These are phyloP conservation scores for Liparis tanakae DNA, from an alignment of 2,797 vertebrate genomes.

Conservation along the genomic window DNA sequence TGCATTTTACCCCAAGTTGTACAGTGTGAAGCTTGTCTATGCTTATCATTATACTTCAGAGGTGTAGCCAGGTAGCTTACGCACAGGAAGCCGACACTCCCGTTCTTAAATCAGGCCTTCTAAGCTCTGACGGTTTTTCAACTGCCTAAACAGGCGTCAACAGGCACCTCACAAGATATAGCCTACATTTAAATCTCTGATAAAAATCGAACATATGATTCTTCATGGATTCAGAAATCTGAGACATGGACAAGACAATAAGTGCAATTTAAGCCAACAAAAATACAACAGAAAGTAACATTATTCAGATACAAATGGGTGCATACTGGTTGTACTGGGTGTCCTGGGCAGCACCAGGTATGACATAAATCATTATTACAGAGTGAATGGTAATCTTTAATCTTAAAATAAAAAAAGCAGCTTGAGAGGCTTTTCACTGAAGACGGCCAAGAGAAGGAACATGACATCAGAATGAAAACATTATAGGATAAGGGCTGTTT, in stretches of 20 bases:
- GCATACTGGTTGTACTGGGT: neutral
- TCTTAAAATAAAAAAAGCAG: neutral
- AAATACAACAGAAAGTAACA: neutral
- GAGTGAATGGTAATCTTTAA: neutral
- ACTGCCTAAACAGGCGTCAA: neutral
- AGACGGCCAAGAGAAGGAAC: neutral
- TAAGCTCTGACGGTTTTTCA: neutral
- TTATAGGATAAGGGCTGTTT: slow-evolving; percentile 7
- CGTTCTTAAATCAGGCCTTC: no score
- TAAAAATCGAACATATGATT: no score
- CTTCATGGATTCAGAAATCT: neutral
- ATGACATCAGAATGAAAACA: neutral
- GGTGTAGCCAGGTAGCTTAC: no score
- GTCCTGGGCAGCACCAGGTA: neutral
- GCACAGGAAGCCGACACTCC: no score
- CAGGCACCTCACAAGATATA: no score
- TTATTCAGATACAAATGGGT: neutral
- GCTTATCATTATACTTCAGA: no score
- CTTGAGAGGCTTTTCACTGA: neutral
- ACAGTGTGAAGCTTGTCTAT: no score
- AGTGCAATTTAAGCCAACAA: neutral
- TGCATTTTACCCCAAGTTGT: neutral
- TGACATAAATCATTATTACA: neutral
- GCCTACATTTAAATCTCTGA: no score
- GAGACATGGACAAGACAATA: neutral